These are phyloP conservation scores for Drosophila parthenogenetica DNA, from an alignment of 2,888 invertebrate species.

Conservation along the genomic window DNA sequence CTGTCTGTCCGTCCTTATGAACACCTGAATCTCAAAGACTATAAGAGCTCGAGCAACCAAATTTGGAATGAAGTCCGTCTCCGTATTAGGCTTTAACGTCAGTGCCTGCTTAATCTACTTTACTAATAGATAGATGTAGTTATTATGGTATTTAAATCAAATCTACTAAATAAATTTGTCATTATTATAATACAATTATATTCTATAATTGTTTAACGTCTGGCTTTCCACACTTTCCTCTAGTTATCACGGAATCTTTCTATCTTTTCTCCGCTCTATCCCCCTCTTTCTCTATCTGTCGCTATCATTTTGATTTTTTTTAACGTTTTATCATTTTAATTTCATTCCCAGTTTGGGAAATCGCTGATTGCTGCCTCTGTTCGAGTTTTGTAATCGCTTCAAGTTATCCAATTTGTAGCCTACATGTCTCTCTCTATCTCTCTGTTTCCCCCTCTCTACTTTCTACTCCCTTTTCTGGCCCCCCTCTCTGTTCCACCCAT, in stretches of 20 bases:
- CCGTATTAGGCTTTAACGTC: no score
- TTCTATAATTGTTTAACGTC: no score
- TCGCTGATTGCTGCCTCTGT: conserved; percentile 17
- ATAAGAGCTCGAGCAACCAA: no score
- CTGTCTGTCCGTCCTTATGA: no score
- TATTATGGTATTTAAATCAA: no score
- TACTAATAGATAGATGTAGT: no score
- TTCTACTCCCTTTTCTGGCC: neutral
- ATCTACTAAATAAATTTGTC: no score
- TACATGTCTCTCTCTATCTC: conserved; percentile 10
- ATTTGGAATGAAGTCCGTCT: no score
- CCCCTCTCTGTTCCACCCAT: conserved; percentile 41
- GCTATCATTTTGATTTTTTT: conserved; percentile 5
- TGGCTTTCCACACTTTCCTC: no score
- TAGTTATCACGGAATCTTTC: neutral
- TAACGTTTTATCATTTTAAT: conserved; percentile 20
- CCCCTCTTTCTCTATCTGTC: neutral
- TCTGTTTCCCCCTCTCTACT: conserved; percentile 15
- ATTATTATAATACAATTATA: no score
- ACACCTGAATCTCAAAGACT: no score
- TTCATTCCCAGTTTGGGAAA: conserved; percentile 11
- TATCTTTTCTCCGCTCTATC: neutral
- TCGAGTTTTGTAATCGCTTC: conserved; percentile 40
- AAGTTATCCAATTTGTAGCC: conserved; percentile 72
- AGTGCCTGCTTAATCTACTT: no score